A percentile compares a stretch with the other conserved stretches of the same genome.
phyloP scores from a whole-genome alignment of 2,888 invertebrate genomes.

The Diachrysia chrysitis region DNA sequence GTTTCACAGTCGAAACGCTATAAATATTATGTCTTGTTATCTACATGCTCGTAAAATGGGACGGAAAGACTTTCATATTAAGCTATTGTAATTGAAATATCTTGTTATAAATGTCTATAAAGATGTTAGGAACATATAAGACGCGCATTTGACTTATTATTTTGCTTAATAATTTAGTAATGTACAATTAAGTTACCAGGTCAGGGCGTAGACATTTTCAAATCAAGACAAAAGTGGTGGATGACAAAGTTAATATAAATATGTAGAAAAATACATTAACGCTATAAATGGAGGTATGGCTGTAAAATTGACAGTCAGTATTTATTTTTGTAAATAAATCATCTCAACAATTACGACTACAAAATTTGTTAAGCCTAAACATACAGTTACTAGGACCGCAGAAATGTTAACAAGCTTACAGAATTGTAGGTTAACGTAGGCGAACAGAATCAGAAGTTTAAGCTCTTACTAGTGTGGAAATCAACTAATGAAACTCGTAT shows the following conservation, averaged over 20 bases:
- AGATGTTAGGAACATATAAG: not conserved
- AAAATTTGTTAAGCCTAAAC: not conserved
- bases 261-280: too few relatives aligned
- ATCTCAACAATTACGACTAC: not conserved
- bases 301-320: too few relatives aligned
- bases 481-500: slow-evolving; percentile 23
- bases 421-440: slow-evolving; percentile 3
- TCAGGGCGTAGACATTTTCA: not conserved
- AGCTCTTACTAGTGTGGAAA: slow-evolving; percentile 17
- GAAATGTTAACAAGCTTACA: not conserved
- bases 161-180: too few relatives aligned
- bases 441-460: slow-evolving; percentile 16
- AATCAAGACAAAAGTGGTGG: not conserved
- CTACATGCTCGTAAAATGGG: not conserved
- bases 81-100: slow-evolving; percentile 1
- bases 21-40: not conserved
- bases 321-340: too few relatives aligned
- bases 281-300: too few relatives aligned
- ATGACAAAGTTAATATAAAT: too few relatives aligned
- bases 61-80: slow-evolving; percentile 3
- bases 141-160: not conserved
- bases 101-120: not conserved
- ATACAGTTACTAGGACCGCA: not conserved
- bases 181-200: not conserved
- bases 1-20: slow-evolving; percentile 1